Base-by-base conservation (phyloP, 2,113 vertebrate genomes). In the Hemichromis elongatus region DNA sequence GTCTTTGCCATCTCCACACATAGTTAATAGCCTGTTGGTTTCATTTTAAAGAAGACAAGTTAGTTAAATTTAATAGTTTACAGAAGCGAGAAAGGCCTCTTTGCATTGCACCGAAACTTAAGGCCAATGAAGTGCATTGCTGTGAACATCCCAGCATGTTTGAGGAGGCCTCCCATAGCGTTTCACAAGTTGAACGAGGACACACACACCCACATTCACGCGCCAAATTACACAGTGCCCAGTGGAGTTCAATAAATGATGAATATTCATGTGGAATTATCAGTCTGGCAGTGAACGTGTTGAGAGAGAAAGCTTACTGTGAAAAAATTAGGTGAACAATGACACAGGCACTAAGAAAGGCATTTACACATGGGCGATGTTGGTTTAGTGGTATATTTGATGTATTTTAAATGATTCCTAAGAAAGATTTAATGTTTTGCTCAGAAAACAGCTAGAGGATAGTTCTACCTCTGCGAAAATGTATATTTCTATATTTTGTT, bases 251-350 rank as follows among this genome's bases (percentile, higher is more conserved):
- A 75, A 52, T 75, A 63, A 78, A 68, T 30, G 45, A 77, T 90
- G 86, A 89, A 89, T 92, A 92, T 92, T 90, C 77, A 91, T 83
- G 82, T 81, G 35, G 52, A 86, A 59, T 88, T 57, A 75, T 75
- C 45, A 52, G 79, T 14, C 66, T 86, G 90, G 47, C 56, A 50
- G 63, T 2, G 63, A 83, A 55, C 21, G 56, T 82, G 86, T 81
- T 21, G 56, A 79, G 66, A 81, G 75, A 35, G 9, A 70, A 73
- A 78, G 54, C 4, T 18, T 30, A 52, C 26, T 52, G 26, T 75
- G 70, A 75, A 75, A 75, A 75, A 12, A 33, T 52, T 52, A 75
- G 45, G 45, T 75, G 45, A 30, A 52, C 45, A 75, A 75, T 52
- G 70, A 75, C 45, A 33, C 70, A 52, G 26, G 26, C 2, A 3